Evolutionary conservation across 2,888 invertebrate genomes (phyloP).

Genomic region (Leucophenga montana): DNA sequence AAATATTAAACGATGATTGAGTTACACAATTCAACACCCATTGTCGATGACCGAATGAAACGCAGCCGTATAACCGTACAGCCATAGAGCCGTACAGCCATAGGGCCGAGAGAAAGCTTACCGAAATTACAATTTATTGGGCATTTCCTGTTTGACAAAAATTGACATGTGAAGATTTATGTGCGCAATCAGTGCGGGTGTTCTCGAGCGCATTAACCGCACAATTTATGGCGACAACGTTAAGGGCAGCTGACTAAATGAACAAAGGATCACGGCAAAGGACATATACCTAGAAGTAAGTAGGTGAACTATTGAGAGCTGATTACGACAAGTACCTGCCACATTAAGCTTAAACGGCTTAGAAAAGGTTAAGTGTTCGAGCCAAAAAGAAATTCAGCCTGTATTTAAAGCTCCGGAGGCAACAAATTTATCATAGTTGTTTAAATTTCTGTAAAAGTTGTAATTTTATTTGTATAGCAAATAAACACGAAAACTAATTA

Average conservation of each 20-base stretch:
- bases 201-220: neutral
- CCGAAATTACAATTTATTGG: constrained; percentile 70
- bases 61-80: neutral
- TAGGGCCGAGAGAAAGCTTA: constrained; percentile 51
- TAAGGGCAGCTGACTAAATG: neutral
- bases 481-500: constrained; percentile 48
- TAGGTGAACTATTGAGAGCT: constrained; percentile 9
- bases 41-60: neutral
- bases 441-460: neutral
- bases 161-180: constrained; percentile 63
- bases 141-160: constrained; percentile 62
- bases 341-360: constrained; percentile 19
- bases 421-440: neutral
- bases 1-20: constrained; percentile 69
- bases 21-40: constrained; percentile 41
- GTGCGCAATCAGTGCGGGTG: constrained; percentile 28
- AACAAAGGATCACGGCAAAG: neutral
- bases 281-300: neutral
- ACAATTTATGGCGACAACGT: constrained; percentile 3
- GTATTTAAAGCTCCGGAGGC: constrained; percentile 8
- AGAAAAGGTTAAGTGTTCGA: constrained; percentile 32
- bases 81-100: too few relatives aligned
- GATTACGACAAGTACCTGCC: constrained; percentile 23
- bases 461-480: neutral
- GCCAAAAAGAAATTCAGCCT: too few relatives aligned